Percentiles rank a stretch among this genome's conserved stretches.
These are phyloP conservation scores for Apis laboriosa DNA, from an alignment of 1,140 invertebrate species.

Conservation along the genomic window DNA sequence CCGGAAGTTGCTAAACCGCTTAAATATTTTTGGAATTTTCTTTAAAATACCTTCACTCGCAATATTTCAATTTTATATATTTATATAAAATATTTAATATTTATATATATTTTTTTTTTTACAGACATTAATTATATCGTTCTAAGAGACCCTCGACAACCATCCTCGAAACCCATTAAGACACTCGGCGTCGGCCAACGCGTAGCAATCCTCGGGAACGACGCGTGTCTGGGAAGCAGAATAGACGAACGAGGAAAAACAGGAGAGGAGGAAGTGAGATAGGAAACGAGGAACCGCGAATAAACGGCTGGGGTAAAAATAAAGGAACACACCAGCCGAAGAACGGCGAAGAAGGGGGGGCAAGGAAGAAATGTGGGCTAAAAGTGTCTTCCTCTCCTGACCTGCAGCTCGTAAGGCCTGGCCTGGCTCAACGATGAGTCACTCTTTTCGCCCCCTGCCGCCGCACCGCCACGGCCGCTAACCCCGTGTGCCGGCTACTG, in stretches of 20 bases:
- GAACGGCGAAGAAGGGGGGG: conserved; percentile 27
- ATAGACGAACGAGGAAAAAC: neutral
- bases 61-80: neutral
- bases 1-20: neutral
- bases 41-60: neutral
- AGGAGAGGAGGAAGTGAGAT: conserved; percentile 20
- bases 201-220: no score
- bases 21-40: neutral
- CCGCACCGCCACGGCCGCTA: conserved; percentile 44
- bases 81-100: no score
- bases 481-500: conserved; percentile 50
- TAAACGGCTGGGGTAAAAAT: conserved; percentile 62
- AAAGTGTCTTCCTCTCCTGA: conserved; percentile 76
- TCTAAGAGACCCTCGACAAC: fast-evolving
- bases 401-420: conserved; percentile 73
- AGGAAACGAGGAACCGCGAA: conserved; percentile 44
- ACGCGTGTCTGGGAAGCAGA: neutral
- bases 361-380: conserved; percentile 75
- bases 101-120: no score
- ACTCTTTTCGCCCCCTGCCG: conserved; percentile 60
- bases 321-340: conserved; percentile 48
- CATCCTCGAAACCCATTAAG: neutral
- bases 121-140: no score
- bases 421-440: conserved; percentile 75
- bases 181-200: neutral